These are phyloP conservation scores for Reinhardtius hippoglossoides DNA, from an alignment of 2,113 vertebrate genomes.

Conservation along the genomic window DNA sequence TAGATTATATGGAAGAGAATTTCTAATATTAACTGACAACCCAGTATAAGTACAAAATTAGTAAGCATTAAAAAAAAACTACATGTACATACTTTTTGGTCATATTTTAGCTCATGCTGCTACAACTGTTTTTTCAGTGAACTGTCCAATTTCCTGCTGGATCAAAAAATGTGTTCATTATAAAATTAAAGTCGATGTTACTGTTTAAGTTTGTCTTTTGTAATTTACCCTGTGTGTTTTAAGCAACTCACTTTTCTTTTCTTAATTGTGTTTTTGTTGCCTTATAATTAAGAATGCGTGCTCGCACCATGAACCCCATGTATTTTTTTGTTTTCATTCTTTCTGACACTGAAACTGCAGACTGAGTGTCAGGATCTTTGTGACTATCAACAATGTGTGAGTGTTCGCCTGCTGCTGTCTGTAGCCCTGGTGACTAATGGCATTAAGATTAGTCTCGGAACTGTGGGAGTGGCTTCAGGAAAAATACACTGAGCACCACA, in stretches of 20 bases:
- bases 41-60: too few species aligned
- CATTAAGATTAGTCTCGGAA: slow-evolving; percentile 60
- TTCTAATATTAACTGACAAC: too few species aligned
- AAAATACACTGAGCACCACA: slow-evolving; percentile 50
- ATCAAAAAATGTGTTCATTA: too few species aligned
- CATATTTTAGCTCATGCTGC: too few species aligned
- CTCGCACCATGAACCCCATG: background rate
- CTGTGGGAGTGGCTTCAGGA: slow-evolving; percentile 57
- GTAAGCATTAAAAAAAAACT: too few species aligned
- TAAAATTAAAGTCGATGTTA: too few species aligned
- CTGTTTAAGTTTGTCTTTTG: too few species aligned
- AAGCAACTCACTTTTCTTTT: background rate
- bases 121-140: background rate
- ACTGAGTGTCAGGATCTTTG: slow-evolving; percentile 20
- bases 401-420: slow-evolving; percentile 34
- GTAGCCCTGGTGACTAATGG: slow-evolving; percentile 62
- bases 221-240: background rate
- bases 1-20: too few species aligned
- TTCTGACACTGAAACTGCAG: slow-evolving; percentile 35
- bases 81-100: too few species aligned
- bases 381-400: slow-evolving; percentile 42
- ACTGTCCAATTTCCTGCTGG: too few species aligned
- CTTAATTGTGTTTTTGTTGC: background rate
- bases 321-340: background rate
- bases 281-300: background rate